Evolutionary conservation across 2,113 vertebrate genomes (phyloP), one percentile per base, ranked within the genome.

Genomic region (Nothoprocta perdicaria): DNA sequence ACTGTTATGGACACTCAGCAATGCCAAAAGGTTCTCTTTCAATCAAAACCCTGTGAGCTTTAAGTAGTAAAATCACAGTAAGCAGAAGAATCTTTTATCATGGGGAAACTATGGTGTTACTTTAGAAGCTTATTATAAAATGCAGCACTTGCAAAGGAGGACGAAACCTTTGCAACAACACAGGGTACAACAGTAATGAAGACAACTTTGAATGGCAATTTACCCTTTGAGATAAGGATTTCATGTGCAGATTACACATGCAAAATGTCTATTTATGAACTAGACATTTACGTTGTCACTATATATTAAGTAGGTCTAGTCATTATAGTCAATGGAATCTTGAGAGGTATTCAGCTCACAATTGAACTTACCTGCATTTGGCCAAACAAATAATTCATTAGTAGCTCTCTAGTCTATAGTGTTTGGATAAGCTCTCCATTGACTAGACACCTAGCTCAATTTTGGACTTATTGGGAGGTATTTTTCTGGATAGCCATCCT

Each of bases 1-100:
- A 58, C 2, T 19, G 73, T 88, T 93, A 84, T 45, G 90, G 94
- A 88, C 84, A 88, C 35, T 84, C 86, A 78, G 69, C 72, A 71
- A 43, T 71, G 81, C 78, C 84, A 67, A 84, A 90, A 85, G 78
- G 71, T 95, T 95, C 93, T 26, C 38, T 12, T 66, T 79, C 53
- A 69, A 15, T 60, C 71, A 55, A 88, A 91, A 53, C 18, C 55
- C 62, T 92, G 62, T 65, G 48, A 84, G 85, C 23, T 69, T 38
- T 41, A 84, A 80, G 16, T 41, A 81, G 53, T 63, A 77, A 94
- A 88, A 92, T 73, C 67, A 80, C 40, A 52, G 17, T 38, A 81
- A 66, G 24, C 17, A 73, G 67, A 27, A 86, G 60, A 94, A 46
- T 50, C 31, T 55, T 79, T 90, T 76, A 45, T 63, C 15, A 27